Conservation (phyloP, 2,797 vertebrate genomes). For the Eutrigla gurnardus region DNA sequence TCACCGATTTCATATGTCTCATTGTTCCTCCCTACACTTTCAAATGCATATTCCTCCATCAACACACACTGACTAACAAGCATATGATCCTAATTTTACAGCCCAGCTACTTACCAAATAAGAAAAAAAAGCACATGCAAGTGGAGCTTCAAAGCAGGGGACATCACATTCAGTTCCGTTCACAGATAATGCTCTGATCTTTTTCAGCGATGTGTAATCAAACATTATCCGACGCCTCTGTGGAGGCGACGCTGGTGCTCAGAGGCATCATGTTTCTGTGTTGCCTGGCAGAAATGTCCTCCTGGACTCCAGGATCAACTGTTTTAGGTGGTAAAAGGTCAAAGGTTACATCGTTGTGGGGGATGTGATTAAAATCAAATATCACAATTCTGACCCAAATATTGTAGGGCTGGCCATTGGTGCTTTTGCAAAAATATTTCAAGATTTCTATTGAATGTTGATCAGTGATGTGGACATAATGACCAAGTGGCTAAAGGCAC, state of each 20-base stretch:
- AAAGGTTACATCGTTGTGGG: too few relatives aligned
- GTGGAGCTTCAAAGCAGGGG: slow-evolving; percentile 7
- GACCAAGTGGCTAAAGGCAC: background rate
- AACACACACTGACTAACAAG: slow-evolving; percentile 24
- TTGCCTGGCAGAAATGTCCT: too few relatives aligned
- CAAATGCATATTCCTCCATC: background rate
- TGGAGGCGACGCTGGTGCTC: too few relatives aligned
- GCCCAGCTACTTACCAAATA: slow-evolving; percentile 13
- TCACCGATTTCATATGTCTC: slow-evolving; percentile 1
- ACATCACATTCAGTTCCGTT: slow-evolving; percentile 16
- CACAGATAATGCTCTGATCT: slow-evolving; percentile 14
- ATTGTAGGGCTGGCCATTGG: background rate
- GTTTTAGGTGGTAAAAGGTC: too few relatives aligned
- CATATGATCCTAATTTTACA: slow-evolving; percentile 33
- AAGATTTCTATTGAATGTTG: background rate
- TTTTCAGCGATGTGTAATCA: background rate
- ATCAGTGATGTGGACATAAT: background rate
- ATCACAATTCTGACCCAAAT: background rate
- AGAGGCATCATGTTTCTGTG: too few relatives aligned
- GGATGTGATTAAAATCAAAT: background rate
- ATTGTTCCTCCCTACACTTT: background rate
- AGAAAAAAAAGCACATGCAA: background rate
- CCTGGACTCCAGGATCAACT: too few relatives aligned
- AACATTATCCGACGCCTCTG: too few relatives aligned
- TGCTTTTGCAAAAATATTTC: background rate